Evolutionary conservation across 2,113 vertebrate genomes (phyloP).

Genomic region (Tetrao urogallus): DNA sequence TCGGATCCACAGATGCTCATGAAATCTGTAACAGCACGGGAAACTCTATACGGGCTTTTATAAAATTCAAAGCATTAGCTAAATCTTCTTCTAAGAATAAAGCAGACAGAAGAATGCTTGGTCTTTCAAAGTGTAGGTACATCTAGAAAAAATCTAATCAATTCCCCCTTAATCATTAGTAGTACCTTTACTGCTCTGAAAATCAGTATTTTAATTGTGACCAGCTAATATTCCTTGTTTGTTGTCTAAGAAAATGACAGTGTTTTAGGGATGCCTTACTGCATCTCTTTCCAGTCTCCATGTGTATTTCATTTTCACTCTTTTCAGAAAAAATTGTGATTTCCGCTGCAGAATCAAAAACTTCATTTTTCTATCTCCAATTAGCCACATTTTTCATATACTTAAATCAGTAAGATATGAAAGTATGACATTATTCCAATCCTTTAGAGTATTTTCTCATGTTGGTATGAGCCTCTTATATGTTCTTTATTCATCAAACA

Average conservation of each 20-base stretch:
- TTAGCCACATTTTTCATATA: background rate
- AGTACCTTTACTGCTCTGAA: background rate
- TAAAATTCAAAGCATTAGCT: background rate
- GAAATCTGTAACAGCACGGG: background rate
- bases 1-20: background rate
- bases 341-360: background rate
- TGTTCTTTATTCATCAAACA: background rate
- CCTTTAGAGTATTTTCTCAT: background rate
- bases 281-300: background rate
- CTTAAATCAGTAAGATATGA: background rate
- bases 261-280: background rate
- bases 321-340: background rate
- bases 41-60: background rate
- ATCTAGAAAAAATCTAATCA: background rate
- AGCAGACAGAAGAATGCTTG: background rate
- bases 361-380: background rate
- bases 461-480: background rate
- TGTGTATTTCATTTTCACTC: background rate
- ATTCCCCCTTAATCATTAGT: background rate
- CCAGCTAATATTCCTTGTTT: background rate
- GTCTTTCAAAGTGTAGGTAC: background rate
- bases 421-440: background rate
- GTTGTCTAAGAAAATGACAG: background rate
- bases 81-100: background rate
- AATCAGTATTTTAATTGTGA: background rate